phyloP scores from a whole-genome alignment of 2,888 invertebrate species.

The Aethes cnicana region DNA sequence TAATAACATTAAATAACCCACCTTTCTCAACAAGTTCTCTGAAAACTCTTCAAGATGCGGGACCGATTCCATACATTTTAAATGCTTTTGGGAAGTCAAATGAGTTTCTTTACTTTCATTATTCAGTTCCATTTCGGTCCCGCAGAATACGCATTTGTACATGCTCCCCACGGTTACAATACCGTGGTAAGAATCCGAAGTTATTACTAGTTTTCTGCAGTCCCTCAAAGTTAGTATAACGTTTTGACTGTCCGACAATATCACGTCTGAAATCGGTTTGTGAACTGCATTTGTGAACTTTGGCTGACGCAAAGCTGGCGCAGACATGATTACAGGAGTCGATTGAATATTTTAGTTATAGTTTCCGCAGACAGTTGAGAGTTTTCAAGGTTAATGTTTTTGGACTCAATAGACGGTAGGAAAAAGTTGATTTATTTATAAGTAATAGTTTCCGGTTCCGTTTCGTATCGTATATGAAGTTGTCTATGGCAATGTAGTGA shows the following conservation, averaged over 20 bases:
- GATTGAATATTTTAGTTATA: no score
- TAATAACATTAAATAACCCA: slow-evolving; percentile 32
- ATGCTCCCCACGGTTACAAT: slow-evolving; percentile 48
- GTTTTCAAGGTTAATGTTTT: no score
- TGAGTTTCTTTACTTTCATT: slow-evolving; percentile 49
- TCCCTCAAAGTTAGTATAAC: slow-evolving; percentile 57
- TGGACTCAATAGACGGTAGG: no score
- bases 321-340: not conserved
- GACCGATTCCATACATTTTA: slow-evolving; percentile 41
- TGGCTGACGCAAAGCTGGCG: slow-evolving; percentile 43
- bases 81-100: slow-evolving; percentile 46
- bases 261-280: slow-evolving; percentile 4
- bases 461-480: no score
- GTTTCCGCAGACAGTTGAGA: no score
- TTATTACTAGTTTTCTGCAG: slow-evolving; percentile 53
- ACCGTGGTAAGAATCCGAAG: slow-evolving; percentile 59
- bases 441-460: no score
- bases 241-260: slow-evolving; percentile 36
- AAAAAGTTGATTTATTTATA: no score
- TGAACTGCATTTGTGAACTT: not conserved
- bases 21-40: slow-evolving; percentile 59
- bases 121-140: slow-evolving; percentile 43
- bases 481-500: no score
- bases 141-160: slow-evolving; percentile 58
- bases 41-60: slow-evolving; percentile 53